phyloP scores from a whole-genome alignment of 2,797 vertebrate species.

The Anguilla megastoma region DNA sequence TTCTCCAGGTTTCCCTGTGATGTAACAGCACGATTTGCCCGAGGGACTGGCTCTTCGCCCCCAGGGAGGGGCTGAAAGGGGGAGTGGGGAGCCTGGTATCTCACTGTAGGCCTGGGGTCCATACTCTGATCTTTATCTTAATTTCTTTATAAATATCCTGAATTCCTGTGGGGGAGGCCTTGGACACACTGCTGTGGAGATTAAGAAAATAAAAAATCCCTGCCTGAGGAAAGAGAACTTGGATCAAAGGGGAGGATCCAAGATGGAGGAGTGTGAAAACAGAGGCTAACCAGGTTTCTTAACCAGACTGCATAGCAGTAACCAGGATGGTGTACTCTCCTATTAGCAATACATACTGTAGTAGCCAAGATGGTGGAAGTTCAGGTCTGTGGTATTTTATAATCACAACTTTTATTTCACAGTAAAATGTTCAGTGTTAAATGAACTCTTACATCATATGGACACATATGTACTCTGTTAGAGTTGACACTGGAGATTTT shows the following conservation, averaged over 20 bases:
- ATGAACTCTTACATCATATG: too few species aligned
- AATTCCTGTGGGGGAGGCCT: conserved; percentile 11
- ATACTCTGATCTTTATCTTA: conserved; percentile 45
- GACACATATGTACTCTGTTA: too few species aligned
- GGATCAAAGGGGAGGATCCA: neutral
- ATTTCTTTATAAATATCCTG: conserved; percentile 1
- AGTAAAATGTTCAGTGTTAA: too few species aligned
- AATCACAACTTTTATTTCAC: neutral
- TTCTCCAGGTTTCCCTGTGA: neutral
- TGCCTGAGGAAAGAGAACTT: conserved; percentile 4
- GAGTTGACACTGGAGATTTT: too few species aligned
- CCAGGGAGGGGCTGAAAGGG: neutral
- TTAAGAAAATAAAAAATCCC: neutral
- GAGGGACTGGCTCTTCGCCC: neutral
- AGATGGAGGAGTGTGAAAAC: neutral
- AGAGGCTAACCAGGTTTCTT: neutral
- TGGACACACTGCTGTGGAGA: neutral
- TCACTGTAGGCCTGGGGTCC: conserved; percentile 15
- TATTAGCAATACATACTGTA: neutral
- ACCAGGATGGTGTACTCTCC: neutral
- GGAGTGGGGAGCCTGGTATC: neutral
- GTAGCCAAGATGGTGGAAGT: neutral
- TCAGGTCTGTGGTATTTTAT: neutral
- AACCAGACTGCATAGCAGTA: neutral
- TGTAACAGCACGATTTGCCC: neutral